Base-by-base conservation (phyloP, 2,113 vertebrate species). In the Ammodytes dubius region DNA sequence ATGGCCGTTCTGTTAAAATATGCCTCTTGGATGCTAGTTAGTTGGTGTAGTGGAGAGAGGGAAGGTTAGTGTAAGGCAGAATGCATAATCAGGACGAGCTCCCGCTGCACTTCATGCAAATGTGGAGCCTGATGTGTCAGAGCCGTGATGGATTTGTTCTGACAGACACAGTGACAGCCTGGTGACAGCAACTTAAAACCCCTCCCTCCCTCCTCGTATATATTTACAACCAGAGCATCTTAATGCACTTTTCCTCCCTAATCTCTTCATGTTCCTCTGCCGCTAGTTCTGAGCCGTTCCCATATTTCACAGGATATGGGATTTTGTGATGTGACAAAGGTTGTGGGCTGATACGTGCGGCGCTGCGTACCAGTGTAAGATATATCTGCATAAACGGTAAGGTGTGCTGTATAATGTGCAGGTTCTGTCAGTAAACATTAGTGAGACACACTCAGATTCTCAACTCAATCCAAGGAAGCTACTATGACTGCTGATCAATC, bases 81-180 rank as follows among this genome's bases (percentile, higher is more conserved):
- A 89, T 94, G 87, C 86, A 91, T 93, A 92, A 93, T 94, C 63
- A 93, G 86, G 78, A 85, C 63, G 7, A 40, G 77, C 74, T 88
- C 79, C 87, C 81, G 89, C 91, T 87, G 86, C 88, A 91, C 89
- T 92, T 85, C 92, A 94, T 94, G 94, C 93, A 94, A 94, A 95
- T 94, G 91, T 84, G 87, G 53, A 78, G 86, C 87, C 87, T 77
- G 92, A 88, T 74, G 86, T 94, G 92, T 92, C 93, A 91, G 82
- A 88, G 90, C 52, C 2, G 70, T 94, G 94, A 95, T 93, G 93
- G 93, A 95, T 95, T 87, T 92, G 87, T 93, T 92, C 93, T 94
- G 94, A 94, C 93, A 95, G 92, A 93, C 92, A 92, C 84, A 37
- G 90, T 92, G 94, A 94, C 94, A 94, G 93, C 88, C 66, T 42